phyloP scores from a whole-genome alignment of 2,797 vertebrate species.

The Halcyon leucocephala region DNA sequence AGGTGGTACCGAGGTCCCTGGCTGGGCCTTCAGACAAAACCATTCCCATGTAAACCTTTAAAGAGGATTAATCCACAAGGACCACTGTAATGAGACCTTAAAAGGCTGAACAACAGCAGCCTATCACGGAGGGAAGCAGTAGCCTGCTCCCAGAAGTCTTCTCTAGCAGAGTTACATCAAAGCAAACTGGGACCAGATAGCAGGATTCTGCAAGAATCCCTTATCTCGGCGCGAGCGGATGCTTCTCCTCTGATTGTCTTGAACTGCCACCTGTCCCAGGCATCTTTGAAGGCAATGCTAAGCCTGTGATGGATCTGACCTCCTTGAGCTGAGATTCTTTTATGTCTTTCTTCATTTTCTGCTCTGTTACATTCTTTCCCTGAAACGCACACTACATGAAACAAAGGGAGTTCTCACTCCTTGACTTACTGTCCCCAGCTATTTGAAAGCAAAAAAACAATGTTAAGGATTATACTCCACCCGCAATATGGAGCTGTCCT shows the following conservation, averaged over 20 bases:
- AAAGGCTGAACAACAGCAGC: conserved; percentile 86
- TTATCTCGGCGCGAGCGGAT: conserved; percentile 93
- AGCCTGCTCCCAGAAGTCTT: conserved; percentile 82
- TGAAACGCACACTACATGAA: conserved; percentile 80
- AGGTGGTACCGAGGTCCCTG: conserved; percentile 82
- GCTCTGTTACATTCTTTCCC: conserved; percentile 89
- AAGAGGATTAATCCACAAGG: conserved; percentile 94
- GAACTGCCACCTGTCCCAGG: conserved; percentile 99
- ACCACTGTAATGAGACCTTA: conserved; percentile 92
- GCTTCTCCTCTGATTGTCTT: conserved; percentile 94
- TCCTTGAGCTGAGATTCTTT: conserved; percentile 96
- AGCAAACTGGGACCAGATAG: conserved; percentile 87
- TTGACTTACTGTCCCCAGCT: conserved; percentile 83
- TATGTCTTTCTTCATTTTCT: conserved; percentile 98
- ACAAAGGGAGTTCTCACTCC: conserved; percentile 85
- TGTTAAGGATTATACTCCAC: conserved; percentile 81
- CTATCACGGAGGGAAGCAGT: conserved; percentile 69
- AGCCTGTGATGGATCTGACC: conserved; percentile 98
- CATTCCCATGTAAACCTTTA: conserved; percentile 88
- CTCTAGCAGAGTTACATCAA: conserved; percentile 93
- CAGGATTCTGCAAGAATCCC: conserved; percentile 89
- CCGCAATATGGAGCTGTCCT: conserved; percentile 77
- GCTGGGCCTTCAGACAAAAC: conserved; percentile 87
- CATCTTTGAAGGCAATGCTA: conserved; percentile 98
- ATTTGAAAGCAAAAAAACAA: conserved; percentile 84